Evolutionary conservation across 1,140 invertebrate genomes (phyloP).

Genomic region (Drosophila simulans): DNA sequence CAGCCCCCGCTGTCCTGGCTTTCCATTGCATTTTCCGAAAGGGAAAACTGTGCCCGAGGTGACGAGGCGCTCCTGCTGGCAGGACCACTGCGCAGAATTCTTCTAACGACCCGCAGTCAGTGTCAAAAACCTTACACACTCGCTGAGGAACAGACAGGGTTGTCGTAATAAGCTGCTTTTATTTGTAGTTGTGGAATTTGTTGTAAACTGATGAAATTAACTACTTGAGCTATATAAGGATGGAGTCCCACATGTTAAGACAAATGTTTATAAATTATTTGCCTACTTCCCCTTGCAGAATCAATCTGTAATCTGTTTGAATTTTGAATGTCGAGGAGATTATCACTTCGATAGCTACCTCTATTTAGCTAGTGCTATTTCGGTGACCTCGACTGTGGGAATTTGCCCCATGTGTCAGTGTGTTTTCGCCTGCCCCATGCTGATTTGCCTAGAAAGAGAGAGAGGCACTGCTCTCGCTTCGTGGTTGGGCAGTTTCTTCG

Average conservation of each 20-base stretch:
- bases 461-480: slow-evolving; percentile 13
- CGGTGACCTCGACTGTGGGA: slow-evolving; percentile 7
- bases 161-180: background rate
- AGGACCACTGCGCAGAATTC: slow-evolving; percentile 80
- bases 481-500: slow-evolving; percentile 30
- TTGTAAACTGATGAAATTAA: too few relatives aligned
- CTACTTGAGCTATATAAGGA: too few relatives aligned
- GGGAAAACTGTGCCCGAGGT: slow-evolving; percentile 40
- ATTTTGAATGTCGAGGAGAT: background rate
- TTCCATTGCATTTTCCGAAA: slow-evolving; percentile 47
- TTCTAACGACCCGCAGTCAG: slow-evolving; percentile 66
- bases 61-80: slow-evolving; percentile 21
- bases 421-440: slow-evolving; percentile 52
- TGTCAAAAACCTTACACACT: slow-evolving; percentile 73
- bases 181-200: too few relatives aligned
- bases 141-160: slow-evolving; percentile 4
- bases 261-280: background rate
- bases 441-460: slow-evolving; percentile 26
- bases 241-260: background rate
- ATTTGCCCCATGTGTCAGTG: slow-evolving; percentile 21
- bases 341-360: background rate
- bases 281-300: too few relatives aligned
- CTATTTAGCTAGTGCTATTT: background rate
- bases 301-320: background rate
- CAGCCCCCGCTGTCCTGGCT: background rate